These are phyloP conservation scores for Calliopsis andreniformis DNA, from an alignment of 1,140 invertebrate genomes.

Conservation along the genomic window DNA sequence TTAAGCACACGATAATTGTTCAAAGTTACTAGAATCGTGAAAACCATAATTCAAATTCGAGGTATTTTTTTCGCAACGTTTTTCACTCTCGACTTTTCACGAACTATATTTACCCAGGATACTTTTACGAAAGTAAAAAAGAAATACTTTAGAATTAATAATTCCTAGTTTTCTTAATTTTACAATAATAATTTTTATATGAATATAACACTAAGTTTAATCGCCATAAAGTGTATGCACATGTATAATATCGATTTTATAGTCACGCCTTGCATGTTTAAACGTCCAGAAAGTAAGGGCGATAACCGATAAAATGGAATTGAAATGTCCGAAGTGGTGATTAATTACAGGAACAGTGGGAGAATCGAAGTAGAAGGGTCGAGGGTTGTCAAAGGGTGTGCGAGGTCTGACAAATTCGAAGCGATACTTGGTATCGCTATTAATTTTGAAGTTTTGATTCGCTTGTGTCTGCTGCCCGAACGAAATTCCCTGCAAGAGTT, in stretches of 20 bases:
- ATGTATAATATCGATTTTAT: not conserved
- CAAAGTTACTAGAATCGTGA: not conserved
- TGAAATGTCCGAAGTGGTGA: conserved; percentile 25
- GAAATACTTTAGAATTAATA: no score
- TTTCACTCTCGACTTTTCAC: not conserved
- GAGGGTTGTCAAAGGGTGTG: not conserved
- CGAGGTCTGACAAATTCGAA: conserved; percentile 4
- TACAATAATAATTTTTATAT: no score
- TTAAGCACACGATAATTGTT: not conserved
- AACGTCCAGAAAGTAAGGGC: not conserved
- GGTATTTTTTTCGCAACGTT: not conserved
- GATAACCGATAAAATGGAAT: conserved; percentile 17
- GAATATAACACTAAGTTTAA: no score
- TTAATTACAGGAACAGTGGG: conserved; percentile 15
- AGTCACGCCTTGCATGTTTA: not conserved
- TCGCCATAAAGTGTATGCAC: not conserved
- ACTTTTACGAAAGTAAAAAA: no score
- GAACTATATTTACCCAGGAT: no score
- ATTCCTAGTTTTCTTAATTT: not conserved
- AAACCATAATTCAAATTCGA: not conserved
- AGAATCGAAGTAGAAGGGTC: not conserved
- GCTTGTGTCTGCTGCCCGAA: not conserved
- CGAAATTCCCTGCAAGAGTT: not conserved
- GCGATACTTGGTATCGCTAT: conserved; percentile 19
- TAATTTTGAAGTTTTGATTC: conserved; percentile 27